A percentile compares a stretch with the other conserved stretches of the same genome.
phyloP scores from a whole-genome alignment of 2,888 invertebrate genomes.

The Oscheius sp. region DNA sequence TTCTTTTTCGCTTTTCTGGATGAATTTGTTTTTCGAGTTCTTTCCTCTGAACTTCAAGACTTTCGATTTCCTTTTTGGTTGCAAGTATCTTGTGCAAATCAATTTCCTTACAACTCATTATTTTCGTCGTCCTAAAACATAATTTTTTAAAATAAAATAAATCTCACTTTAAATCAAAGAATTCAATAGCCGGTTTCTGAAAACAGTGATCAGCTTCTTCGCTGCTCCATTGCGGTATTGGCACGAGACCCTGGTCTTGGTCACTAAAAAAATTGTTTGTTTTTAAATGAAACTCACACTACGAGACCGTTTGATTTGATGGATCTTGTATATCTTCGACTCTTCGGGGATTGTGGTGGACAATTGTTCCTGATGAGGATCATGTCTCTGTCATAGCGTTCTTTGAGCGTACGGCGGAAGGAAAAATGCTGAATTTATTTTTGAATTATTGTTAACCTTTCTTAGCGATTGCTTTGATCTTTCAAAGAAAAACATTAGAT shows the following conservation, averaged over 20 bases:
- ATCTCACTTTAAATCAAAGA: background rate
- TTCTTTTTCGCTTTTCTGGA: background rate
- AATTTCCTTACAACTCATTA: slow-evolving; percentile 37
- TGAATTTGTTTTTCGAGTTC: background rate
- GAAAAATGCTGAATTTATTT: slow-evolving; percentile 5
- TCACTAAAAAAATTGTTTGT: background rate
- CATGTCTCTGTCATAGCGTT: slow-evolving; percentile 4
- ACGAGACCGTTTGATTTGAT: background rate
- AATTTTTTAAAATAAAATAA: background rate
- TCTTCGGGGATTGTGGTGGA: background rate
- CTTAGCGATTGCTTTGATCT: no score
- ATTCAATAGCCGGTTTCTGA: background rate
- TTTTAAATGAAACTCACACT: background rate
- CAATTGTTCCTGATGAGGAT: background rate
- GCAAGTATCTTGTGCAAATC: slow-evolving; percentile 21
- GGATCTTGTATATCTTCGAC: background rate
- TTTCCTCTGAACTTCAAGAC: slow-evolving; percentile 7
- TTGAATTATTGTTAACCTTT: no score
- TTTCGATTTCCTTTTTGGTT: slow-evolving; percentile 32
- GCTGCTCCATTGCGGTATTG: slow-evolving; percentile 1
- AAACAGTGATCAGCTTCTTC: background rate
- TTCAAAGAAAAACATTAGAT: no score
- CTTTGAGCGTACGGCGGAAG: background rate
- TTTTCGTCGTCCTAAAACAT: slow-evolving; percentile 29
- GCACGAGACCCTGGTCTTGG: background rate